Percentiles rank a stretch among this genome's conserved stretches.
phyloP scores from a whole-genome alignment of 2,113 vertebrate genomes.

The Rafetus swinhoei region DNA sequence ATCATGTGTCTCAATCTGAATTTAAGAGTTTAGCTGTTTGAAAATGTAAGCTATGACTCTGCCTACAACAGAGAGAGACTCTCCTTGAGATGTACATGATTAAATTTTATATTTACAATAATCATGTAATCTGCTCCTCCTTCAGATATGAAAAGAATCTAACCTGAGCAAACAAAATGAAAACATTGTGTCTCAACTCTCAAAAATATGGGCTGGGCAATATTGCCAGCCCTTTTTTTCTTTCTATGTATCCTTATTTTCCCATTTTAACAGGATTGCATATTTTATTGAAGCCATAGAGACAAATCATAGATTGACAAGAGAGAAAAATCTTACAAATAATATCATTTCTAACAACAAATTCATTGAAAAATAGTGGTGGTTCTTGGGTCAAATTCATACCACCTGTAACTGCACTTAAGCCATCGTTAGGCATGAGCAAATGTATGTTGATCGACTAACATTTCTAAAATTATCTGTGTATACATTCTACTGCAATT shows the following conservation, averaged over 20 bases:
- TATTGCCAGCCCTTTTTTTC: background rate
- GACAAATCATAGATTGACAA: background rate
- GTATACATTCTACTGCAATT: background rate
- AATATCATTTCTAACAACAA: background rate
- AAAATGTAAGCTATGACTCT: too few relatives aligned
- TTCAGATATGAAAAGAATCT: background rate
- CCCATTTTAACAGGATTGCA: background rate
- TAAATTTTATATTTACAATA: background rate
- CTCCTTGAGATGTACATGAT: background rate
- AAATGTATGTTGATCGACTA: background rate
- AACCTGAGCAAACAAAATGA: background rate
- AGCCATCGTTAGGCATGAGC: background rate
- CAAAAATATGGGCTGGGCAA: background rate
- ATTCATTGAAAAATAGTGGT: background rate
- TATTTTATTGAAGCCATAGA: background rate
- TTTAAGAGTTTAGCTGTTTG: too few relatives aligned
- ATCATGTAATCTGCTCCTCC: background rate
- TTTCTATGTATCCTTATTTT: background rate
- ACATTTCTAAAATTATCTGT: background rate
- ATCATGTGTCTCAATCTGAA: too few relatives aligned
- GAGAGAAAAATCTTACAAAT: background rate
- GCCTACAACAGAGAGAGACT: too few relatives aligned
- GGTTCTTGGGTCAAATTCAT: background rate
- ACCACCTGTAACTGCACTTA: background rate
- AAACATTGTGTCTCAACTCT: background rate